Conservation (phyloP, 2,888 invertebrate species). For the Stenchaetothrips biformis region DNA sequence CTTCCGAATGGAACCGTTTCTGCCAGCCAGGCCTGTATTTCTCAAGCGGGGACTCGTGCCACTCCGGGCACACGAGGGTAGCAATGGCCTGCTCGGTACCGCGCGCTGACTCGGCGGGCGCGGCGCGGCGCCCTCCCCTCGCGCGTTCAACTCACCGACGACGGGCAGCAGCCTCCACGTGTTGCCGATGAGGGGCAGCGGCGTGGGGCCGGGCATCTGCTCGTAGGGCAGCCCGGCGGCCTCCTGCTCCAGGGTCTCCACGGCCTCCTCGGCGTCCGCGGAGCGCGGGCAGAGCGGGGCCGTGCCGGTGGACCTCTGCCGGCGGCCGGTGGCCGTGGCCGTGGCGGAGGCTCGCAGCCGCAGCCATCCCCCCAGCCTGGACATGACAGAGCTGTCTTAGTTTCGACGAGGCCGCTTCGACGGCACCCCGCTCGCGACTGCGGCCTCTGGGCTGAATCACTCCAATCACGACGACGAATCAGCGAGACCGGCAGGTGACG, state of each 20-base stretch:
- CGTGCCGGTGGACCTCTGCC: background rate
- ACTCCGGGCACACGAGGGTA: too few species aligned
- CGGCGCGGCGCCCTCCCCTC: background rate
- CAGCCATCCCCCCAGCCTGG: background rate
- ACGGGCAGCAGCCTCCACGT: conserved; percentile 60
- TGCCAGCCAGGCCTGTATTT: too few species aligned
- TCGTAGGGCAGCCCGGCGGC: conserved; percentile 4
- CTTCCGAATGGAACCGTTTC: too few species aligned
- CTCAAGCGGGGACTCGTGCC: too few species aligned
- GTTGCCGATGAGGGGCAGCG: conserved; percentile 72
- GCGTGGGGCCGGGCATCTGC: conserved; percentile 67
- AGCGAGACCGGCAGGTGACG: background rate
- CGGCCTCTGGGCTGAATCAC: background rate
- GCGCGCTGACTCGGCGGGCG: too few species aligned
- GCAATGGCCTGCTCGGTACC: too few species aligned
- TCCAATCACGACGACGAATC: background rate
- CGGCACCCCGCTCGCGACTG: background rate
- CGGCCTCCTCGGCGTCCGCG: background rate
- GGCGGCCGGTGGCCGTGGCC: background rate
- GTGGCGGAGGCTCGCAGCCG: background rate
- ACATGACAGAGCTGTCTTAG: background rate
- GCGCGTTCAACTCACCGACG: conserved; percentile 37
- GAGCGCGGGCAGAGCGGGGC: background rate
- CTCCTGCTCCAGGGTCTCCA: background rate
- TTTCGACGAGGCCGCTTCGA: background rate